Base-by-base conservation (phyloP, 2,113 vertebrate genomes). In the Tichodroma muraria region DNA sequence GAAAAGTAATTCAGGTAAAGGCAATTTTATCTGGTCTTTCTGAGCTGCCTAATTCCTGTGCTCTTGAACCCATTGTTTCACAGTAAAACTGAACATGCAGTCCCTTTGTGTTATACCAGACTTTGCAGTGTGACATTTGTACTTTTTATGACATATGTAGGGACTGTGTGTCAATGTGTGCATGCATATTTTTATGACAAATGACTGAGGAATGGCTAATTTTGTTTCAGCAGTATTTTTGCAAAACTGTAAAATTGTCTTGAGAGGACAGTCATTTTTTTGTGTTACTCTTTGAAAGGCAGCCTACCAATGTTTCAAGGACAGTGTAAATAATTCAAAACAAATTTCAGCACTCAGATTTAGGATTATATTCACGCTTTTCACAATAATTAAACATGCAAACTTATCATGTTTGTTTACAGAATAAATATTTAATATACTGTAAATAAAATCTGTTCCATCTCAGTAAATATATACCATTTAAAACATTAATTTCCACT, bases 401-500 rank as follows among this genome's bases (percentile, higher is more conserved):
- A 80, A 40, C 71, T 88, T 91, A 91, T 44, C 25, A 82, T 59
- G 81, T 54, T 91, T 95, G 91, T 94, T 96, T 95, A 56, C 30
- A 1, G 71, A 93, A 95, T 97, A 54, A 91, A 96, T 93, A 83
- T 94, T 95, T 95, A 94, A 95, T 94, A 56, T 23, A 83, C 8
- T 22, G 94, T 96, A 93, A 91, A 91, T 91, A 95, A 38, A 91
- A 89, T 93, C 88, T 95, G 79, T 85, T 97, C 95, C 44, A 78
- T 80, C 72, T 93, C 47, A 53, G 85, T 83, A 93, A 88, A 95
- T 89, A 93, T 15, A 70, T 44, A 28, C 35, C 15, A 5, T 13
- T 94, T 80, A 75, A 97, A 96, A 94, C 82, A 95, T 94, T 95
- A 66, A 89, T 95, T 94, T 85, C 85, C 64, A 86, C 19, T 91